Base-by-base conservation (phyloP, 1,140 invertebrate genomes). In the Pissodes strobi region DNA sequence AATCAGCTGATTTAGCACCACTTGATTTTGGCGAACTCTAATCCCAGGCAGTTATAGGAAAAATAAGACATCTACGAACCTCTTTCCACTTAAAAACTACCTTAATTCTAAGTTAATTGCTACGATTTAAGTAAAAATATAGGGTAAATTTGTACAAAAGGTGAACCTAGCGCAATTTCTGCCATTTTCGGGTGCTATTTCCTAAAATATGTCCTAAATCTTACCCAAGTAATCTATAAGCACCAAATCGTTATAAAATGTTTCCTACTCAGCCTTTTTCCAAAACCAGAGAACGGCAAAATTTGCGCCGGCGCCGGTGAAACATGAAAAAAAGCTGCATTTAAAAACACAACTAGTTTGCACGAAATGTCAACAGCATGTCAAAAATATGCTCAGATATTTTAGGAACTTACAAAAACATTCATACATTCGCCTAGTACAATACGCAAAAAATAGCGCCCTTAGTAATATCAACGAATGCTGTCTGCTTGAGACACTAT, bases 351-450 rank as follows among this genome's bases (percentile, higher is more conserved):
- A 48, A 9, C 4, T 43, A 43, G 30, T 37, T 10, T 37, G 30
- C 30, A 10, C 13, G 1, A 37, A 45, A 13, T 49, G 46, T 49
- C 46, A 49, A 49, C 15, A 41, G n/a, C n/a, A n/a, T n/a, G n/a
- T n/a, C n/a, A n/a, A n/a, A n/a, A n/a, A 30, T 55, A 55, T 21
- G 52, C 52, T 55, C 52, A 34, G 17, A 27, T 8, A 23, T 51
- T 39, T 55, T 55, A 55, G 52, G 52, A 55, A 55, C 52, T 55
- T 55, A 38, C 37, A 55, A 21, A 13, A 55, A n/a, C 52, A 41
- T 48, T 48, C 52, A 41, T 25, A 39, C 52, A 21, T 39, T 55
- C 30, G 39, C 38, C 6, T n/a, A n/a, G n/a, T n/a, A n/a, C n/a
- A n/a, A n/a, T n/a, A n/a, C n/a, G n/a, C n/a, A n/a, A n/a, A n/a